Conservation (phyloP, 1,140 invertebrate species). For the Drosophila leontia region DNA sequence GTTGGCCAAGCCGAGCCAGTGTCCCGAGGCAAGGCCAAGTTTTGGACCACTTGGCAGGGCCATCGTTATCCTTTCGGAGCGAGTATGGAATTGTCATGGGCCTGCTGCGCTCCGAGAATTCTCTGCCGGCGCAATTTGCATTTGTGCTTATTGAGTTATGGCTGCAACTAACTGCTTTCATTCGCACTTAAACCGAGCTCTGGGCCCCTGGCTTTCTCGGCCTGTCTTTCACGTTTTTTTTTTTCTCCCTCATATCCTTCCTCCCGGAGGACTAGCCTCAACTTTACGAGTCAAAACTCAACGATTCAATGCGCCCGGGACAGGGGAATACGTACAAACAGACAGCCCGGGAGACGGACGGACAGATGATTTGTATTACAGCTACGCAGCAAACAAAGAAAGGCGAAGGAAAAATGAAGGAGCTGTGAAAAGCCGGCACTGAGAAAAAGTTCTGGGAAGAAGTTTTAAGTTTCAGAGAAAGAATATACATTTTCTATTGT, state of each 20-base stretch:
- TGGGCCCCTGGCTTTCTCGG: conserved; percentile 6
- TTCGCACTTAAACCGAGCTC: conserved; percentile 73
- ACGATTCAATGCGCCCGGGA: conserved; percentile 71
- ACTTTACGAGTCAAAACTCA: conserved; percentile 71
- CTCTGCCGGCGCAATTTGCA: conserved; percentile 70
- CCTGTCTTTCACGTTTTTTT: background rate
- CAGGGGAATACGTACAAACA: conserved; percentile 29
- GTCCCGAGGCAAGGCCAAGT: conserved; percentile 42
- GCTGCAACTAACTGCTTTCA: conserved; percentile 78
- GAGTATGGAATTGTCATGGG: conserved; percentile 46
- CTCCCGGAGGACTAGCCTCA: conserved; percentile 35
- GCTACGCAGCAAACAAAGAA: conserved; percentile 60
- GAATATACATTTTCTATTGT: too few species aligned
- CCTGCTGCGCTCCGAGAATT: conserved; percentile 48
- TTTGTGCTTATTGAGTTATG: conserved; percentile 82
- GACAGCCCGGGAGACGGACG: conserved; percentile 21
- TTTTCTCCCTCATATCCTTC: background rate
- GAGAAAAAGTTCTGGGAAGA: background rate
- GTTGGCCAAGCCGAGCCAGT: conserved; percentile 17
- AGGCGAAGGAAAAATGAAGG: conserved; percentile 26
- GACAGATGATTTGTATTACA: conserved; percentile 78
- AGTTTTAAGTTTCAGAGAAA: accelerated
- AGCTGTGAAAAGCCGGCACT: conserved; percentile 5
- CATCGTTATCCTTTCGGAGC: conserved; percentile 16
- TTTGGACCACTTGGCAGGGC: conserved; percentile 23